Evolutionary conservation across 2,888 invertebrate genomes (phyloP).

Genomic region (Scaptomyza flava): DNA sequence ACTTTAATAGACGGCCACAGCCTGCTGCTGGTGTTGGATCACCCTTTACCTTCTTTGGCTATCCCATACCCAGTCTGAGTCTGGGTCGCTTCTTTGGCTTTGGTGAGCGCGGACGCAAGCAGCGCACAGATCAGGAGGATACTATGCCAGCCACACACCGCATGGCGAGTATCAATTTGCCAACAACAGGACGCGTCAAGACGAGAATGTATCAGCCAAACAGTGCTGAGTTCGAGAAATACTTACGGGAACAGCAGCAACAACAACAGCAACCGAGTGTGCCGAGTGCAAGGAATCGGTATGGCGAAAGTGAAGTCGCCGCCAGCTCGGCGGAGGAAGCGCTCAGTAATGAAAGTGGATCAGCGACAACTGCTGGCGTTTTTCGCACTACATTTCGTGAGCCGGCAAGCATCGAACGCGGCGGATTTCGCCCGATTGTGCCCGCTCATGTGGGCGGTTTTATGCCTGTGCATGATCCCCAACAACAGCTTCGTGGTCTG

Average conservation of each 20-base stretch:
- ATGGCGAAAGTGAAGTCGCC: constrained; percentile 56
- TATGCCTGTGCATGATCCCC: constrained; percentile 87
- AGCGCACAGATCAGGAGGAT: constrained; percentile 69
- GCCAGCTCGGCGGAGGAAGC: constrained; percentile 79
- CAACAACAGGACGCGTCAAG: constrained; percentile 74
- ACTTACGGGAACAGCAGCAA: constrained; percentile 71
- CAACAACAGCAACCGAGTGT: constrained; percentile 61
- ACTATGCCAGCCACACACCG: constrained; percentile 80
- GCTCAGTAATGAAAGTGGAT: constrained; percentile 75
- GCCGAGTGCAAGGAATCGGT: constrained; percentile 64
- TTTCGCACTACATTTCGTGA: constrained; percentile 82
- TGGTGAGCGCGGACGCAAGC: constrained; percentile 82
- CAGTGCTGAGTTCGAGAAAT: constrained; percentile 83
- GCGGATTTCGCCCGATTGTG: constrained; percentile 91
- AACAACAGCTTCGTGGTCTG: constrained; percentile 67
- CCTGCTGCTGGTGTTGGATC: constrained; percentile 73
- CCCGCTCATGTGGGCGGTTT: constrained; percentile 90
- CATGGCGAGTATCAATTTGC: constrained; percentile 69
- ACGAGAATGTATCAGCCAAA: constrained; percentile 83
- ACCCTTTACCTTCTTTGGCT: constrained; percentile 93
- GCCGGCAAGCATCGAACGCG: constrained; percentile 87
- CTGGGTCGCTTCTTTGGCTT: constrained; percentile 88
- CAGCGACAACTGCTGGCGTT: constrained; percentile 68
- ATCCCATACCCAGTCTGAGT: constrained; percentile 90
- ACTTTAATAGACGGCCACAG: constrained; percentile 80